Conservation (phyloP, 2,797 vertebrate genomes). For the Pangasius mekongensis region DNA sequence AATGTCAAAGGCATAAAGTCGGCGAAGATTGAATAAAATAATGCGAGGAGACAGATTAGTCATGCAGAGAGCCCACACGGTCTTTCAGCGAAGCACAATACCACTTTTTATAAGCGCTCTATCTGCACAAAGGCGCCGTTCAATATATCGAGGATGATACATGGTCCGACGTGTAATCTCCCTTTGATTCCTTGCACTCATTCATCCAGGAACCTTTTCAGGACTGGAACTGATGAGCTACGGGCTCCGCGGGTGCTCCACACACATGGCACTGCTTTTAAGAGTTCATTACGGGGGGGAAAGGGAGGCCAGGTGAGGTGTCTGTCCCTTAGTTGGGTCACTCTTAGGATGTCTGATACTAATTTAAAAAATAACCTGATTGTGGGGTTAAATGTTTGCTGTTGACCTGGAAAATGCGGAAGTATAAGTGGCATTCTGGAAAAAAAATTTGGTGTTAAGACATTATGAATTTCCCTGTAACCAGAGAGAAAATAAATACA, state of each 20-base stretch:
- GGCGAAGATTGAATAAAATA: constrained; percentile 99
- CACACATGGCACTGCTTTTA: constrained; percentile 51
- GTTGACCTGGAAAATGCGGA: background rate
- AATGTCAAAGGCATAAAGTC: constrained; percentile 99
- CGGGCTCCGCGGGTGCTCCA: constrained; percentile 82
- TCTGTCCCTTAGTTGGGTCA: constrained; percentile 10
- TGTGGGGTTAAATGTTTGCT: background rate
- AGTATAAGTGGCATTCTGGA: background rate
- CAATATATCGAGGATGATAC: constrained; percentile 99
- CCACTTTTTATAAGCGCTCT: constrained; percentile 98
- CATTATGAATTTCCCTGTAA: background rate
- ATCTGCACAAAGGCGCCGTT: constrained; percentile 98
- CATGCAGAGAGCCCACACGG: constrained; percentile 98
- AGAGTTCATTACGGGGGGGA: constrained; percentile 62
- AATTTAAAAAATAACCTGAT: constrained; percentile 6
- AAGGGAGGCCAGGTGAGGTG: constrained; percentile 46
- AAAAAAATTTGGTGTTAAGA: background rate
- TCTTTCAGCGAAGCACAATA: constrained; percentile 96
- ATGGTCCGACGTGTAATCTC: constrained; percentile 99
- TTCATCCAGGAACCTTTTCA: constrained; percentile 98
- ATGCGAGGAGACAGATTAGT: constrained; percentile 99
- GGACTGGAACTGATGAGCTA: constrained; percentile 96
- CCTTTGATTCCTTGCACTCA: constrained; percentile 97
- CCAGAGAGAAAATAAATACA: background rate
- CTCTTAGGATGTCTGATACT: constrained; percentile 29